Percentiles rank a stretch among this genome's conserved stretches.
Conservation (phyloP, 2,888 invertebrate species). For the Drosophila suboccidentalis region DNA sequence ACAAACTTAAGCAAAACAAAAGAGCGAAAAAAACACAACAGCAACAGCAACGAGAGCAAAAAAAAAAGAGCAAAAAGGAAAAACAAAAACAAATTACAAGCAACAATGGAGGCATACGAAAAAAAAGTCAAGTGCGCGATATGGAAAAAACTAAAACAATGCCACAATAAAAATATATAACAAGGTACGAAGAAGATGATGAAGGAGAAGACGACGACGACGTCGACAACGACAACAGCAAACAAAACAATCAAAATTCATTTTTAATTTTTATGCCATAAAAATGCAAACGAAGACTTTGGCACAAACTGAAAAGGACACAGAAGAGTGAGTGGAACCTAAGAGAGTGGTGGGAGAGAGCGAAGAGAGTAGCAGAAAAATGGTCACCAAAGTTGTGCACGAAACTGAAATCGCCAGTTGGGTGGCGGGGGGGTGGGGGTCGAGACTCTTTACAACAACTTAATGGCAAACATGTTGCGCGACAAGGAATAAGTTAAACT, state of each 20-base stretch:
- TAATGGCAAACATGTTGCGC: constrained; percentile 57
- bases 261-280: constrained; percentile 81
- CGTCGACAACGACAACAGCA: constrained; percentile 21
- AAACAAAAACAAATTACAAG: constrained; percentile 48
- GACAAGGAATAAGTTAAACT: constrained; percentile 53
- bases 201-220: constrained; percentile 15
- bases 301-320: constrained; percentile 35
- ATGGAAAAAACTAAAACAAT: constrained; percentile 59
- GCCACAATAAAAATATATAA: constrained; percentile 59
- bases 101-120: constrained; percentile 49
- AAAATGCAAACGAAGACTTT: constrained; percentile 80
- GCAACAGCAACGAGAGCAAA: constrained; percentile 13
- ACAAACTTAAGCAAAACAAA: constrained; percentile 59
- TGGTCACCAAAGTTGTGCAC: constrained; percentile 65
- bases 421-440: neutral
- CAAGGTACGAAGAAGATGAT: constrained; percentile 35
- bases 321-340: neutral
- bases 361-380: constrained; percentile 27
- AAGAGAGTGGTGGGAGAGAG: constrained; percentile 3
- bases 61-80: constrained; percentile 24
- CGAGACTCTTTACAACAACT: constrained; percentile 5
- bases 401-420: constrained; percentile 37
- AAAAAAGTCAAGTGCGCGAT: constrained; percentile 67
- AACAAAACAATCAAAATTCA: constrained; percentile 75
- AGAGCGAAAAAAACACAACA: constrained; percentile 28